Evolutionary conservation across 2,797 vertebrate species (phyloP).

Genomic region (Poeciliopsis gracilis): DNA sequence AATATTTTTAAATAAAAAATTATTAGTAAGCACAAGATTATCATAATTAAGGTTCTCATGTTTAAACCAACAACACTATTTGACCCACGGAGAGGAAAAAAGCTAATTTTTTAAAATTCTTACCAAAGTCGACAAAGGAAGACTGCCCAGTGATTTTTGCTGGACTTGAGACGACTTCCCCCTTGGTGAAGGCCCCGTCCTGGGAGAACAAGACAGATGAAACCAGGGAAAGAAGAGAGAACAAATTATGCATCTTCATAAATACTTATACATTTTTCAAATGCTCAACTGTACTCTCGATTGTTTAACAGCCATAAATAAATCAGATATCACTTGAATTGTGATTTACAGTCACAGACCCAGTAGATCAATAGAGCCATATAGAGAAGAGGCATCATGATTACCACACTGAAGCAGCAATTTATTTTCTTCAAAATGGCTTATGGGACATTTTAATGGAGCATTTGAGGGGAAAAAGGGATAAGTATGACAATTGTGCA

Average conservation of each 20-base stretch:
- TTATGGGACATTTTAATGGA: neutral
- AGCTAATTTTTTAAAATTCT: conserved; percentile 60
- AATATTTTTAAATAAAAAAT: neutral
- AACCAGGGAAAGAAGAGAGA: neutral
- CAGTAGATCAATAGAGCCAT: neutral
- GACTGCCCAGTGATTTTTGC: conserved; percentile 86
- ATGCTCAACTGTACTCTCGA: neutral
- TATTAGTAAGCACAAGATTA: neutral
- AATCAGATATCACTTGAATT: conserved; percentile 1
- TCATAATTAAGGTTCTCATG: neutral
- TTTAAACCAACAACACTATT: neutral
- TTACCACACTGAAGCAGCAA: neutral
- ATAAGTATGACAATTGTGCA: neutral
- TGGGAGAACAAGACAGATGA: conserved; percentile 51
- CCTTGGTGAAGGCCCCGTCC: conserved; percentile 88
- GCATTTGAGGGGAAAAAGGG: neutral
- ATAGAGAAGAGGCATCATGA: neutral
- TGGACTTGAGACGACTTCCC: conserved; percentile 26
- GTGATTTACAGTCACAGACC: neutral
- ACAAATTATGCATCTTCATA: conserved; percentile 10
- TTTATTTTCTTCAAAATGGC: neutral
- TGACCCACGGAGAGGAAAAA: neutral
- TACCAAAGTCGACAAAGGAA: conserved; percentile 94
- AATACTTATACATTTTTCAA: conserved; percentile 17
- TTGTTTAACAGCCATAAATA: conserved; percentile 4